A percentile compares a stretch with the other conserved stretches of the same genome.
These are phyloP conservation scores for Nephrotoma appendiculata DNA, from an alignment of 2,888 invertebrate genomes.

Conservation along the genomic window DNA sequence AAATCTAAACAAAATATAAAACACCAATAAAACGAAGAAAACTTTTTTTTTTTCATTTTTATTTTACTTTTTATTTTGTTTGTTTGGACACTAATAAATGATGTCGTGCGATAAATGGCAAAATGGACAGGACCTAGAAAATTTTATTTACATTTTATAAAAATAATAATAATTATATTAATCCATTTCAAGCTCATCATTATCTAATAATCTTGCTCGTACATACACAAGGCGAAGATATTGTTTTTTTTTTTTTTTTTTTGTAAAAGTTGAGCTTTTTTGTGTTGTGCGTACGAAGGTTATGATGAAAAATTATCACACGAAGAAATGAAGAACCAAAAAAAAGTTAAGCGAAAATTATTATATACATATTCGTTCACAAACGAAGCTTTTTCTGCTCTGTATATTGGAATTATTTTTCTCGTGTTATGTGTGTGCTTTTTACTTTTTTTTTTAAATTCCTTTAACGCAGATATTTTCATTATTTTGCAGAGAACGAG, in stretches of 20 bases:
- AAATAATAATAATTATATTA: background rate
- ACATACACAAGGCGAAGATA: background rate
- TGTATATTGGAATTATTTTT: background rate
- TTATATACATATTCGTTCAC: background rate
- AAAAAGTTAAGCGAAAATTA: background rate
- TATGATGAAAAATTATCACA: background rate
- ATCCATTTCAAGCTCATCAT: background rate
- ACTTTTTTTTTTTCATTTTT: background rate
- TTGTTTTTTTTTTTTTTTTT: background rate
- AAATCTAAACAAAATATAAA: background rate
- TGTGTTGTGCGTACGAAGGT: background rate
- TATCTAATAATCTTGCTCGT: background rate
- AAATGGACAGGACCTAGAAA: background rate
- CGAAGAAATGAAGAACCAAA: background rate
- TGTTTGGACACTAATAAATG: background rate
- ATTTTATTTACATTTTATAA: background rate
- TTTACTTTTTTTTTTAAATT: background rate
- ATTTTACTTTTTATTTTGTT: background rate
- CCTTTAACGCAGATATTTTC: background rate
- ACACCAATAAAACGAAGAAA: background rate
- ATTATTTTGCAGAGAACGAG: background rate
- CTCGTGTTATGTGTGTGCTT: background rate
- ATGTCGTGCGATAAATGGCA: background rate
- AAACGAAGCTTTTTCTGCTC: background rate
- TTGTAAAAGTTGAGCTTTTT: background rate